These are phyloP conservation scores for Psilanteris sp. DNA, from an alignment of 1,140 invertebrate genomes.

Conservation along the genomic window DNA sequence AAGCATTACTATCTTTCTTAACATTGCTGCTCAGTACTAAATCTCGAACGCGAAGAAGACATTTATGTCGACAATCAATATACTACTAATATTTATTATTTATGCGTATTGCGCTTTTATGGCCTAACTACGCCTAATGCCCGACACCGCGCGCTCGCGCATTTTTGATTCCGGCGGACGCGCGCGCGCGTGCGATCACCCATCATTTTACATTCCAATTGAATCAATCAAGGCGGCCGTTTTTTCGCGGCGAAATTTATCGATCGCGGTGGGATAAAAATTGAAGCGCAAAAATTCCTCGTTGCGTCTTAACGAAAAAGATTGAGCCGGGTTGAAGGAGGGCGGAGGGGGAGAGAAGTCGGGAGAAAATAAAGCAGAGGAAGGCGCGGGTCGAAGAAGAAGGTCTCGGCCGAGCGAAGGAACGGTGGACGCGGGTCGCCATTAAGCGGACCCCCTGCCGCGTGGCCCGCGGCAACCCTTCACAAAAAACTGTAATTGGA, in stretches of 20 bases:
- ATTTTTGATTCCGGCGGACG: too few relatives aligned
- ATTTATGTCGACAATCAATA: slow-evolving; percentile 53
- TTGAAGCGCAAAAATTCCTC: slow-evolving; percentile 53
- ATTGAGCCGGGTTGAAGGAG: slow-evolving; percentile 36
- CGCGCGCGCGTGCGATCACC: too few relatives aligned
- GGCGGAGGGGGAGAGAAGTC: slow-evolving; percentile 47
- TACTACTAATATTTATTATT: slow-evolving; percentile 46
- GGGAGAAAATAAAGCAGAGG: slow-evolving; percentile 1
- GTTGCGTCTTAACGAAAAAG: slow-evolving; percentile 37
- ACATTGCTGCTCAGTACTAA: slow-evolving; percentile 39
- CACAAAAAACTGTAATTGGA: slow-evolving; percentile 79
- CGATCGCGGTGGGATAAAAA: slow-evolving; percentile 45
- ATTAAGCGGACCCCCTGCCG: slow-evolving; percentile 80
- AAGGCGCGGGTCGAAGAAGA: slow-evolving; percentile 51
- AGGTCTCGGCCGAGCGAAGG: slow-evolving; percentile 63
- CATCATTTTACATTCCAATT: slow-evolving; percentile 44
- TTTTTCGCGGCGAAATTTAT: slow-evolving; percentile 27
- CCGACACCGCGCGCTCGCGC: slow-evolving; percentile 10
- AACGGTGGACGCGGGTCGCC: slow-evolving; percentile 78
- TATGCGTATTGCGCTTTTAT: slow-evolving; percentile 23
- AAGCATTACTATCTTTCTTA: slow-evolving; percentile 44
- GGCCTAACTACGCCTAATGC: slow-evolving; percentile 12
- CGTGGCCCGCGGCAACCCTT: slow-evolving; percentile 77
- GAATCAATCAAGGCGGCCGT: slow-evolving; percentile 28
- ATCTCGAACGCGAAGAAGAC: slow-evolving; percentile 43